Evolutionary conservation across 1,140 invertebrate genomes (phyloP).

Genomic region (Drosophila hydei): DNA sequence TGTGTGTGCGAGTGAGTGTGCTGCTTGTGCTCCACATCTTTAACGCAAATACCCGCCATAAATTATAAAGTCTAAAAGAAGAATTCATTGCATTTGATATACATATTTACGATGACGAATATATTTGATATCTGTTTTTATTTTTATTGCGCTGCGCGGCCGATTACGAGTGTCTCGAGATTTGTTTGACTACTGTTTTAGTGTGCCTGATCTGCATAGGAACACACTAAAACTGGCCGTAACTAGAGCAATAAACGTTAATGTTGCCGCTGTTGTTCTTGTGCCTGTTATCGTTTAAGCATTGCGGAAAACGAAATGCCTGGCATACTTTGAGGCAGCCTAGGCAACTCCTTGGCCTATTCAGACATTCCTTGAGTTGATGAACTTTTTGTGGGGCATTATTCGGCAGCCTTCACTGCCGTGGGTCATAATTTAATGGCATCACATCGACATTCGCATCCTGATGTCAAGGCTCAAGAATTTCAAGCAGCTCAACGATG

Average conservation of each 20-base stretch:
- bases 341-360: constrained; percentile 24
- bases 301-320: constrained; percentile 17
- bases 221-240: neutral
- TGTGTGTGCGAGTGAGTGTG: constrained; percentile 7
- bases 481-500: constrained; percentile 68
- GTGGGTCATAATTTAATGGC: constrained; percentile 63
- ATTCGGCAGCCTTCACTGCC: constrained; percentile 63
- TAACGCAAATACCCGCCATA: constrained; percentile 65
- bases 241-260: constrained; percentile 11
- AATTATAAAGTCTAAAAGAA: constrained; percentile 73
- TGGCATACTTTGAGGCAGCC: constrained; percentile 33
- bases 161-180: constrained; percentile 46
- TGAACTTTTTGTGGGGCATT: constrained; percentile 57
- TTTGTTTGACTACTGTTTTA: constrained; percentile 29
- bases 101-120: constrained; percentile 29
- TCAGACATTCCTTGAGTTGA: constrained; percentile 63
- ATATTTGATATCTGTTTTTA: constrained; percentile 35
- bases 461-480: constrained; percentile 58
- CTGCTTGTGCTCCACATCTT: constrained; percentile 38
- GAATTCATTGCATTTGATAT: constrained; percentile 74
- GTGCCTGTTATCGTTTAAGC: constrained; percentile 9
- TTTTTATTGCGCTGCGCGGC: constrained; percentile 47
- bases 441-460: constrained; percentile 47
- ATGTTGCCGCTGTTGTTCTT: constrained; percentile 14
- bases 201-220: neutral